phyloP scores from a whole-genome alignment of 1,140 invertebrate genomes.

The Delia radicum region DNA sequence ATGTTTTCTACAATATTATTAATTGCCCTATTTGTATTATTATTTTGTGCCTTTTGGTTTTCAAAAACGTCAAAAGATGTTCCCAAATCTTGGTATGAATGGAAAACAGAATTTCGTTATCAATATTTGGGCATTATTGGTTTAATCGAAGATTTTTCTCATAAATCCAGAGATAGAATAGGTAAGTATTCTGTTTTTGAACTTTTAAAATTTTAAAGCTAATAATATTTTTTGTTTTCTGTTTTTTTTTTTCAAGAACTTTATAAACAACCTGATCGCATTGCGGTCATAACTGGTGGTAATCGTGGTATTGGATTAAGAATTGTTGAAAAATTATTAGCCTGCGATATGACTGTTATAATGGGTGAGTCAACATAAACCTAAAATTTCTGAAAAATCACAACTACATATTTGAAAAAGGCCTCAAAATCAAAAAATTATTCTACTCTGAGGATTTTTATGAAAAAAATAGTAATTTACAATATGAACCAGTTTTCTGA shows the following conservation, averaged over 20 bases:
- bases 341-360: constrained; percentile 80
- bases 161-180: constrained; percentile 58
- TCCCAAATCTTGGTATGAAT: constrained; percentile 54
- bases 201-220: not conserved
- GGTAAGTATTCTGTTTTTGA: constrained; percentile 59
- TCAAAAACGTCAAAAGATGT: constrained; percentile 51
- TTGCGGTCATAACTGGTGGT: constrained; percentile 87
- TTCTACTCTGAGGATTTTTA: too few species aligned
- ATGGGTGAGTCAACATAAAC: constrained; percentile 65
- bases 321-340: constrained; percentile 75
- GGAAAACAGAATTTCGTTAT: constrained; percentile 59
- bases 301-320: constrained; percentile 82
- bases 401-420: too few species aligned
- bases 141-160: constrained; percentile 59
- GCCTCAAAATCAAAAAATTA: too few species aligned
- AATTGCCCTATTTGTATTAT: constrained; percentile 27
- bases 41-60: constrained; percentile 44
- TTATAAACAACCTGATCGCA: constrained; percentile 62
- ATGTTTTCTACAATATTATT: constrained; percentile 17
- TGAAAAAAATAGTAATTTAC: too few species aligned
- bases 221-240: not conserved
- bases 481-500: too few species aligned
- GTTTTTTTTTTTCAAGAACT: constrained; percentile 56
- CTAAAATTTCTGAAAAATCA: not conserved
- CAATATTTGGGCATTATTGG: constrained; percentile 59